Percentiles rank a stretch among this genome's conserved stretches.
Conservation (phyloP, 92 coral and sea anemone genomes). For the Zoanthus gigantus region DNA sequence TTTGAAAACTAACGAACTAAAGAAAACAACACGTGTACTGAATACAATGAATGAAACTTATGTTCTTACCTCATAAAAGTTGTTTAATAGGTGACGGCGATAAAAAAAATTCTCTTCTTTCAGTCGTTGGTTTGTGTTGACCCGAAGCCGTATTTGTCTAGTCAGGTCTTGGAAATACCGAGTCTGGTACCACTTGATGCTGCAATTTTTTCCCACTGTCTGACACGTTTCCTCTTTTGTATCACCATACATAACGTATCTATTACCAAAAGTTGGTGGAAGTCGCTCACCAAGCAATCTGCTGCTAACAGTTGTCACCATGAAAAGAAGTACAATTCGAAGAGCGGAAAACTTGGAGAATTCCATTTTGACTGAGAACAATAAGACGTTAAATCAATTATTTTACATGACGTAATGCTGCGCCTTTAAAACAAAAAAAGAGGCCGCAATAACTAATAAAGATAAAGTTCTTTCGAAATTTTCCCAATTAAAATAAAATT, state of each 20-base stretch:
- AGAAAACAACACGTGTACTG: neutral
- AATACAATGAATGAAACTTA: neutral
- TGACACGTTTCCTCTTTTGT: neutral
- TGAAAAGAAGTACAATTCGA: neutral
- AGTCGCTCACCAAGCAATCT: neutral
- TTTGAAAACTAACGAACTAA: neutral
- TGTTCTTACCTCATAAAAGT: neutral
- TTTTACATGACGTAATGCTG: too few species aligned
- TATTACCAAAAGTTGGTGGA: neutral
- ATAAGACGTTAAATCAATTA: too few species aligned
- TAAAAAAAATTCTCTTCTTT: neutral
- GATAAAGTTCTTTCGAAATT: too few species aligned
- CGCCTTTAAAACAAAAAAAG: too few species aligned
- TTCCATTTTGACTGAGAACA: neutral
- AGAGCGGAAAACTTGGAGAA: neutral
- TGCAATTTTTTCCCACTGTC: neutral
- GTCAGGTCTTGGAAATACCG: slow-evolving; percentile 17
- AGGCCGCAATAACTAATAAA: too few species aligned
- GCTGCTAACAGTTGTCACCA: neutral
- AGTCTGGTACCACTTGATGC: slow-evolving; percentile 1
- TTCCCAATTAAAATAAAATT: too few species aligned
- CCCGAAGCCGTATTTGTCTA: neutral
- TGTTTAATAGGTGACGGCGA: neutral
- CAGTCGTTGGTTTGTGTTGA: neutral
- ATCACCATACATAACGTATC: slow-evolving; percentile 10